Base-by-base conservation (phyloP, 2,797 vertebrate species). In the Smutsia gigantea region DNA sequence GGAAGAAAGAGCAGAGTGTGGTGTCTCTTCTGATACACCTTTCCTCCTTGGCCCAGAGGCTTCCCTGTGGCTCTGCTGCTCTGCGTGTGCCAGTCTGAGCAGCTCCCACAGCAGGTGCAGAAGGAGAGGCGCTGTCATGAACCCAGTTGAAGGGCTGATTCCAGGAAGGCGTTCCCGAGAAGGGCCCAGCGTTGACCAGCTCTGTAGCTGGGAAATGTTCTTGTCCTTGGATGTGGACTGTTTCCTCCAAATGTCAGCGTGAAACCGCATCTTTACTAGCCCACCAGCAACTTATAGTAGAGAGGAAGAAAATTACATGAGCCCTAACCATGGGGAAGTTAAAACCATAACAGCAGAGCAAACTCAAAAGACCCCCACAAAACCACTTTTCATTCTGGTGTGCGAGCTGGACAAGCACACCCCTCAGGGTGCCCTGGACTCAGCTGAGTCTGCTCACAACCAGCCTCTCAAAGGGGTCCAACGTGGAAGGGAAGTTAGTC, bases 121-220 rank as follows among this genome's bases (percentile, higher is more conserved):
- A 90, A 97, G 95, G 88, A 77, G 94, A 88, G 59, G 77, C 31
- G 51, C 95, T 96, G 92, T 95, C 81, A 96, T 2, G 57, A 94
- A 96, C 97, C 88, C 90, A 97, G 92, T 95, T 66, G 42, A 77
- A 71, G 49, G 68, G 31, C n/a, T 46, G 95, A 84, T 86, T 94
- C 72, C 90, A 95, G 77, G 92, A 95, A 96, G 96, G 96, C 98
- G 97, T 95, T 96, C 97, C 97, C 94, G 81, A 90, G 95, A 95
- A 89, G 91, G 91, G 97, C 79, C 1, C 93, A 68, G 94, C 55
- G 89, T 69, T 85, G 93, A 46, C 90, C 75, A 95, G 53, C 55
- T 79, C 88, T 94, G 87, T 69, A 96, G 92, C 57, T 95, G 92
- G 88, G 96, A 97, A 79, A 94, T 97, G 96, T 98, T 98, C 97